Evolutionary conservation across 2,797 vertebrate species (phyloP).

Genomic region (Myotis daubentonii): DNA sequence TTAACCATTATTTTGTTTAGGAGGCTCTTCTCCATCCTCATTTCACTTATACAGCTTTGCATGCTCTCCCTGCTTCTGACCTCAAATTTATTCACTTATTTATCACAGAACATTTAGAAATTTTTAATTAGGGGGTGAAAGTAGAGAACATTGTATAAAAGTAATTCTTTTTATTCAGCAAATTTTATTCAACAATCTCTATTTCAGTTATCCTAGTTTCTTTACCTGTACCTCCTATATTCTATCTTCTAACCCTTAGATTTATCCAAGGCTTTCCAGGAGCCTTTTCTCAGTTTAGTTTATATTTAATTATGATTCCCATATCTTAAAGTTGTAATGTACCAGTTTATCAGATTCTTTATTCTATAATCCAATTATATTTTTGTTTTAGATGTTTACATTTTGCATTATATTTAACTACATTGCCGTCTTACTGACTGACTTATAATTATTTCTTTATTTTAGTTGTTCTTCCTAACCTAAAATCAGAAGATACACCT

Average conservation of each 20-base stretch:
- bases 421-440: constrained; percentile 40
- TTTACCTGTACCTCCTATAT: constrained; percentile 15
- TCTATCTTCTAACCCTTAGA: constrained; percentile 48
- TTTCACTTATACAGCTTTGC: neutral
- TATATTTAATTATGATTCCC: constrained; percentile 22
- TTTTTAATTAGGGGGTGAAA: neutral
- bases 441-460: constrained; percentile 51
- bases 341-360: constrained; percentile 17
- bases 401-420: constrained; percentile 31
- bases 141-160: constrained; percentile 24
- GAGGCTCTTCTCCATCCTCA: neutral
- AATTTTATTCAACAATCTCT: neutral
- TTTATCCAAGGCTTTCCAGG: neutral
- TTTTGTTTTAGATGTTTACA: constrained; percentile 20
- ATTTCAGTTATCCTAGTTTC: constrained; percentile 29
- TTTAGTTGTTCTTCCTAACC: constrained; percentile 91
- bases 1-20: constrained; percentile 24
- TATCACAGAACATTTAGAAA: constrained; percentile 52
- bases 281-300: constrained; percentile 22
- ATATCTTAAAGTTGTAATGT: neutral
- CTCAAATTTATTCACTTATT: neutral
- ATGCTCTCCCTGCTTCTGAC: neutral
- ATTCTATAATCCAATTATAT: constrained; percentile 13
- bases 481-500: constrained; percentile 90
- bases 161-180: neutral